These are phyloP conservation scores for Clostera curtula DNA, from an alignment of 2,888 invertebrate species.

Conservation along the genomic window DNA sequence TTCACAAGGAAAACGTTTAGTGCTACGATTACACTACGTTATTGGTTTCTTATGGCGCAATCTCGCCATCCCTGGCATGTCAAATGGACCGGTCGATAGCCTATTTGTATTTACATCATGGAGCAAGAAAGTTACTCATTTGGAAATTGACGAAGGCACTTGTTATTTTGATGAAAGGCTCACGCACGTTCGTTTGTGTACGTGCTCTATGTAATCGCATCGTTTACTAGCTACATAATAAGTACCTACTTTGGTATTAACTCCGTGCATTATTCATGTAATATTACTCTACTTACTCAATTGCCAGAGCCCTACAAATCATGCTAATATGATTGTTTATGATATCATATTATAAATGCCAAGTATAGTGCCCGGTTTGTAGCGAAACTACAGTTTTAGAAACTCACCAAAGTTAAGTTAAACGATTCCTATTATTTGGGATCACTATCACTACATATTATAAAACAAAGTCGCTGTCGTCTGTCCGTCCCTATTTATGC, in stretches of 20 bases:
- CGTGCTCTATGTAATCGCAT: conserved; percentile 11
- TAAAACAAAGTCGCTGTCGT: too few relatives aligned
- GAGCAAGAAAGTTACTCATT: conserved; percentile 31
- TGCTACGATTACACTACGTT: conserved; percentile 27
- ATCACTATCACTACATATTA: too few relatives aligned
- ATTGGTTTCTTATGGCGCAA: conserved; percentile 25
- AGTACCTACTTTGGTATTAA: conserved; percentile 11
- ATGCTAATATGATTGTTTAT: too few relatives aligned
- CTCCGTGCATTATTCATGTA: not conserved
- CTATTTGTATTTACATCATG: conserved; percentile 35
- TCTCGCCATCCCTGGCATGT: conserved; percentile 36
- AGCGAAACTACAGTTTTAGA: too few relatives aligned
- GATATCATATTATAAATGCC: too few relatives aligned
- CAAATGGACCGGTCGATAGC: conserved; percentile 26
- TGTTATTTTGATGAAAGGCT: conserved; percentile 24
- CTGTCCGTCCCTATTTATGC: too few relatives aligned
- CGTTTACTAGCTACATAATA: conserved; percentile 4
- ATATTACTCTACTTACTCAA: not conserved
- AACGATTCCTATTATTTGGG: too few relatives aligned
- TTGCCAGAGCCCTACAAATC: not conserved
- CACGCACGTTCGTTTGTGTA: conserved; percentile 11
- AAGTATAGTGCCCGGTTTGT: too few relatives aligned
- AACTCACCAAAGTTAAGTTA: too few relatives aligned
- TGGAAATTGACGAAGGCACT: conserved; percentile 21
- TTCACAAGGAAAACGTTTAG: conserved; percentile 17